Percentiles rank a stretch among this genome's conserved stretches.
These are phyloP conservation scores for Hyles lineata DNA, from an alignment of 2,888 invertebrate genomes.

Conservation along the genomic window DNA sequence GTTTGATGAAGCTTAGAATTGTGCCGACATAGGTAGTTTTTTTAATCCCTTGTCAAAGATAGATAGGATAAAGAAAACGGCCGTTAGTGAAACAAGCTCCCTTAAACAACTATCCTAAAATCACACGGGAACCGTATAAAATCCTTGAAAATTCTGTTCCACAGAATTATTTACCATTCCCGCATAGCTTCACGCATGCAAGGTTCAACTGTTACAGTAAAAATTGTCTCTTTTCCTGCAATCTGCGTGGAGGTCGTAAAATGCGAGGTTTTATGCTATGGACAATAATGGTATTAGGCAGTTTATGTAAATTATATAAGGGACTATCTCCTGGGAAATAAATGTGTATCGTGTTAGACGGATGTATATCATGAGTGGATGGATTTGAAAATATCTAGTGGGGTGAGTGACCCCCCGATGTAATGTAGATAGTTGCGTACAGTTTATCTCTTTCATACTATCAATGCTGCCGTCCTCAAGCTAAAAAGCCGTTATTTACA, in stretches of 20 bases:
- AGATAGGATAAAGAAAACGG: too few relatives aligned
- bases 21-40: too few relatives aligned
- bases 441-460: neutral
- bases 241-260: conserved; percentile 58
- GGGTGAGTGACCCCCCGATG: neutral
- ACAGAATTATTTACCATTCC: too few relatives aligned
- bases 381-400: neutral
- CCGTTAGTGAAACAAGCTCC: too few relatives aligned
- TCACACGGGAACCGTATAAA: too few relatives aligned
- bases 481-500: too few relatives aligned
- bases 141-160: too few relatives aligned
- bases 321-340: conserved; percentile 67
- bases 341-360: conserved; percentile 50
- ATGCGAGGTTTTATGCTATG: conserved; percentile 63
- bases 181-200: neutral
- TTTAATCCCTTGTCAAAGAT: too few relatives aligned
- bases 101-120: too few relatives aligned
- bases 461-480: too few relatives aligned
- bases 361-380: neutral
- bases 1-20: too few relatives aligned
- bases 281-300: conserved; percentile 66
- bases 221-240: conserved; percentile 48
- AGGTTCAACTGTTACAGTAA: conserved; percentile 28
- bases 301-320: conserved; percentile 70
- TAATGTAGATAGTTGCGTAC: neutral